Conservation (phyloP, 2,113 vertebrate species). For the Ochotona princeps region DNA sequence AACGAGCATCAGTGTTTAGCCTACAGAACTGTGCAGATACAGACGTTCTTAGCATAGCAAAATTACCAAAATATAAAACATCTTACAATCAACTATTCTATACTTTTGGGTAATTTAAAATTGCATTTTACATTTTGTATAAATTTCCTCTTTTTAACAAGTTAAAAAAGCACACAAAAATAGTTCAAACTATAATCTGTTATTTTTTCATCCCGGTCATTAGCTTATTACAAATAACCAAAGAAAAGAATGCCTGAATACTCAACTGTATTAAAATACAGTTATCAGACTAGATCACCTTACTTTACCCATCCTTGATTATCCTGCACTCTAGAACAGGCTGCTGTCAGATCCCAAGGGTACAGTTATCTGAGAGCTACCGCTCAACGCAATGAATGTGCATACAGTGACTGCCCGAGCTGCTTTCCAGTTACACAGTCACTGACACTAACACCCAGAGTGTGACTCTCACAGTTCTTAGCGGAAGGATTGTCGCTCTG, state of each 20-base stretch:
- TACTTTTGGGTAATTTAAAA: conserved; percentile 82
- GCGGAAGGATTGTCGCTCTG: conserved; percentile 98
- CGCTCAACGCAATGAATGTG: conserved; percentile 98
- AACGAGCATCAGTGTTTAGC: conserved; percentile 77
- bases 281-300: neutral
- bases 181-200: conserved; percentile 68
- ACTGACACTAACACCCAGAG: conserved; percentile 95
- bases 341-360: conserved; percentile 96
- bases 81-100: conserved; percentile 83
- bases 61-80: conserved; percentile 90
- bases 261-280: conserved; percentile 46
- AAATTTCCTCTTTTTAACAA: conserved; percentile 81
- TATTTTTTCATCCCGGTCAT: conserved; percentile 57
- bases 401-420: conserved; percentile 93
- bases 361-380: conserved; percentile 98
- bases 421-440: conserved; percentile 96
- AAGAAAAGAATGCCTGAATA: conserved; percentile 65
- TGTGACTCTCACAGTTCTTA: conserved; percentile 92
- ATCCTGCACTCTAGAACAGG: conserved; percentile 86
- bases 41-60: conserved; percentile 88
- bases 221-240: conserved; percentile 72
- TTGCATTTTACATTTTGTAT: conserved; percentile 81
- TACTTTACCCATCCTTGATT: conserved; percentile 70
- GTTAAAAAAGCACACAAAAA: conserved; percentile 83
- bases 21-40: conserved; percentile 84